Percentiles rank a stretch among this genome's conserved stretches.
These are phyloP conservation scores for Cataglyphis altisquamis DNA, from an alignment of 2,888 invertebrate genomes.

Conservation along the genomic window DNA sequence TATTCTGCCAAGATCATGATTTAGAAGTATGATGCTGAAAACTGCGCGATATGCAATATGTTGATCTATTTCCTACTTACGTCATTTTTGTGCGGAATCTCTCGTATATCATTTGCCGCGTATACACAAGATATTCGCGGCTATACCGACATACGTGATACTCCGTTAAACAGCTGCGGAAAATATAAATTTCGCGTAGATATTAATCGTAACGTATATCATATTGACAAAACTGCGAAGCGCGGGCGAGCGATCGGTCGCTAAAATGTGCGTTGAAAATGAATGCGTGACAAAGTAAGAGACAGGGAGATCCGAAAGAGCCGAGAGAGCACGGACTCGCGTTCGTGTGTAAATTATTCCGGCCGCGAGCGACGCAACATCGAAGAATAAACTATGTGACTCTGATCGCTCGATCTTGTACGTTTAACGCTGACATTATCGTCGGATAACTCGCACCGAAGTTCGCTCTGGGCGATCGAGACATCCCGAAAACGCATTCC, in stretches of 20 bases:
- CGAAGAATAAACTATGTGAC: conserved; percentile 70
- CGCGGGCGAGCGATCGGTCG: background rate
- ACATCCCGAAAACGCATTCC: conserved; percentile 36
- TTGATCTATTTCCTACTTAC: conserved; percentile 39
- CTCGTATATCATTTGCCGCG: background rate
- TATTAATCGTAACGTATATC: background rate
- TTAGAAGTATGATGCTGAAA: conserved; percentile 5
- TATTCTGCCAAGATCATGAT: background rate
- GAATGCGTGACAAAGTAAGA: conserved; percentile 36
- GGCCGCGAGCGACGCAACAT: conserved; percentile 36
- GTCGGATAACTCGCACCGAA: conserved; percentile 53
- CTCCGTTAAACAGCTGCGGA: conserved; percentile 36
- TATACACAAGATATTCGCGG: background rate
- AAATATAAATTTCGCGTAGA: conserved; percentile 28
- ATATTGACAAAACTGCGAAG: conserved; percentile 32
- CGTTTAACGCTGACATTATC: conserved; percentile 72
- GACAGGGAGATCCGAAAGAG: background rate
- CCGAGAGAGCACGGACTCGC: conserved; percentile 1
- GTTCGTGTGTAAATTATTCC: conserved; percentile 59
- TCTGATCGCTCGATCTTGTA: conserved; percentile 63
- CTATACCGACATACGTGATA: conserved; percentile 32
- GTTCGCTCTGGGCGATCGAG: conserved; percentile 26
- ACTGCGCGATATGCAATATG: conserved; percentile 12
- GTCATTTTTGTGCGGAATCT: conserved; percentile 12
- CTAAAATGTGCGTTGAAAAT: background rate